Conservation (phyloP, 2,797 vertebrate species). For the Gymnoscopelus microlampas region DNA sequence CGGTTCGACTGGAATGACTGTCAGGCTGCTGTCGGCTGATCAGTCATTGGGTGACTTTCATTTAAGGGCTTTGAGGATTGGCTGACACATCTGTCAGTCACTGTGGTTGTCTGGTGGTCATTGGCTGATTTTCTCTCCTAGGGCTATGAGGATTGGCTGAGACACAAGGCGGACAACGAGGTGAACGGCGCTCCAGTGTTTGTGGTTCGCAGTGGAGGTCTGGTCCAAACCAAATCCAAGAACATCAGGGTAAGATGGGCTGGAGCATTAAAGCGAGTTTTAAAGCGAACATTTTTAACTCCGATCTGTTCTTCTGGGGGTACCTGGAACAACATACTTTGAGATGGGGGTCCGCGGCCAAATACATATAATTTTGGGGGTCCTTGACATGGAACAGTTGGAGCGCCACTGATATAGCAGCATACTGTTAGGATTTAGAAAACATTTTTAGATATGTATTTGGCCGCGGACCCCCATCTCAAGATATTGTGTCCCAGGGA, state of each 20-base stretch:
- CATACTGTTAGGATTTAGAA: no score
- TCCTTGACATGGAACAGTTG: no score
- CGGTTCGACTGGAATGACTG: not conserved
- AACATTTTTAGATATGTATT: no score
- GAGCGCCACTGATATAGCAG: no score
- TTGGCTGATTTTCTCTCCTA: constrained; percentile 47
- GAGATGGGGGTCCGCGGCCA: no score
- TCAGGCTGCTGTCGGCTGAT: not conserved
- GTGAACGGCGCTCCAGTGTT: constrained; percentile 97
- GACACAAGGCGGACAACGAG: constrained; percentile 98
- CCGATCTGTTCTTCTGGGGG: no score
- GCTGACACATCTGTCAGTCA: not conserved
- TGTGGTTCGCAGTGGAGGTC: constrained; percentile 96
- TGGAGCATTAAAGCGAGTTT: not conserved
- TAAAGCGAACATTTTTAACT: no score
- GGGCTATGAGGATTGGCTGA: constrained; percentile 98
- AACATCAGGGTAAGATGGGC: constrained; percentile 90
- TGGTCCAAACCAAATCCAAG: constrained; percentile 98
- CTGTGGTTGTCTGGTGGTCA: not conserved
- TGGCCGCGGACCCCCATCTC: no score
- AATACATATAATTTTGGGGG: no score
- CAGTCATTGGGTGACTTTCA: not conserved
- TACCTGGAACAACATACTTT: no score
- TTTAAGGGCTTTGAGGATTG: not conserved
- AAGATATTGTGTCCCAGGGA: no score